A percentile compares a stretch with the other conserved stretches of the same genome.
phyloP scores from a whole-genome alignment of 2,797 vertebrate genomes.

The Oreortyx pictus region DNA sequence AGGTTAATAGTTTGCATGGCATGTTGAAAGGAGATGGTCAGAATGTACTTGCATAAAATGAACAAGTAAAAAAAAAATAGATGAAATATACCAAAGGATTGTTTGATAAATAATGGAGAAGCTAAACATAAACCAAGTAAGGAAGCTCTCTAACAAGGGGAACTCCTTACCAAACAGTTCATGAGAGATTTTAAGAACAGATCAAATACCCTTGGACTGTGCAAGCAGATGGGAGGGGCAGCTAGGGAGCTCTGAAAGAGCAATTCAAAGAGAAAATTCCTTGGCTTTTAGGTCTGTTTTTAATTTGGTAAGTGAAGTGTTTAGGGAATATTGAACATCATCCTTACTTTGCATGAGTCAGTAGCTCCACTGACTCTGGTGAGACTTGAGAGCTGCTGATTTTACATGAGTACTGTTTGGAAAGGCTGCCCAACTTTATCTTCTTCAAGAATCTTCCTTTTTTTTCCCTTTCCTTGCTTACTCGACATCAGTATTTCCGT shows the following conservation, averaged over 20 bases:
- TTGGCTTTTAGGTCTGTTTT: neutral
- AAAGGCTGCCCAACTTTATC: neutral
- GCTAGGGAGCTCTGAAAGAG: neutral
- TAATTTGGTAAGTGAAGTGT: neutral
- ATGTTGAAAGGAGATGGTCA: neutral
- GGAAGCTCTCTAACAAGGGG: neutral
- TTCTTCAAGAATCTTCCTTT: neutral
- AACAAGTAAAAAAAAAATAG: neutral
- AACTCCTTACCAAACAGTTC: neutral
- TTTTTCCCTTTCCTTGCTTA: neutral
- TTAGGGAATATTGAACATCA: neutral
- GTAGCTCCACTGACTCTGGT: neutral
- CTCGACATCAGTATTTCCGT: neutral
- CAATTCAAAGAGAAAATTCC: neutral
- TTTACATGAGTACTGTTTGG: neutral
- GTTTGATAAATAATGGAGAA: conserved; percentile 17
- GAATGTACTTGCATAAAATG: neutral
- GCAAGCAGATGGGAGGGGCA: neutral
- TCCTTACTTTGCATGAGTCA: neutral
- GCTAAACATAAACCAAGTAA: neutral
- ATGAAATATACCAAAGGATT: neutral
- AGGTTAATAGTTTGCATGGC: neutral
- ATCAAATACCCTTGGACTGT: neutral
- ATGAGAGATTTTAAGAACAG: neutral
- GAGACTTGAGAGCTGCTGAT: neutral